Evolutionary conservation across 2,113 vertebrate species (phyloP), one percentile per base, ranked within the genome.

Genomic region (Pleuronectes platessa): DNA sequence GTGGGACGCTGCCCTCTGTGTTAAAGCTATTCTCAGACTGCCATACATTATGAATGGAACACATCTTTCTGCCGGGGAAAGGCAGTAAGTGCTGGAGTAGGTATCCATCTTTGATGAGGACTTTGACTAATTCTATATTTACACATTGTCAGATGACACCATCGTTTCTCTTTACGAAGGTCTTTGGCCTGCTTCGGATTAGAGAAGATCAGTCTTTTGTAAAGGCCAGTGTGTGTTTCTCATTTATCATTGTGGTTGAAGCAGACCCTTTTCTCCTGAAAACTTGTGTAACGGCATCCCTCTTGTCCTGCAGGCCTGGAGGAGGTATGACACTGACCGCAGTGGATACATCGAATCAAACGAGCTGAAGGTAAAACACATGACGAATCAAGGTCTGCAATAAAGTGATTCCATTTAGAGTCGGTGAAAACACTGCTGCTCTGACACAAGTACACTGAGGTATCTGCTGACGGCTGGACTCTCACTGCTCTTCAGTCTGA

Each of bases 321-420:
- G 97, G 83, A 95, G 91, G 90, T 98, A 99, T 21, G 98, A 99
- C 92, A 96, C 96, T 0, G 97, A 99, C 90, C 95, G 98, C 61
- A 99, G 98, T 1, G 98, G 98, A 76, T 99, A 98, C 92, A 99
- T 99, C 0, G 98, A 99, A 86, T 96, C 98, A 21, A 98, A 99
- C 0, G 98, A 99, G 90, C 95, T 99, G 70, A 97, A 98, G 98
- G 98, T 99, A 93, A 85, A 93, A 56, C 13, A 23, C 55, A 27
- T 27, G n/a, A 35, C 40, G 15, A n/a, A 8, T 24, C 18, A 53
- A 31, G 6, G 31, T 31, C 31, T 31, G 27, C 27, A 27, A 27
- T 27, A 5, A 27, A 27, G 27, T 5, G 27, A 27, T 27, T 27
- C 5, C 27, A 27, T 27, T 0, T 27, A 27, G 27, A 27, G 40